phyloP scores from a whole-genome alignment of 2,888 invertebrate species.

The Synanthedon formicaeformis region DNA sequence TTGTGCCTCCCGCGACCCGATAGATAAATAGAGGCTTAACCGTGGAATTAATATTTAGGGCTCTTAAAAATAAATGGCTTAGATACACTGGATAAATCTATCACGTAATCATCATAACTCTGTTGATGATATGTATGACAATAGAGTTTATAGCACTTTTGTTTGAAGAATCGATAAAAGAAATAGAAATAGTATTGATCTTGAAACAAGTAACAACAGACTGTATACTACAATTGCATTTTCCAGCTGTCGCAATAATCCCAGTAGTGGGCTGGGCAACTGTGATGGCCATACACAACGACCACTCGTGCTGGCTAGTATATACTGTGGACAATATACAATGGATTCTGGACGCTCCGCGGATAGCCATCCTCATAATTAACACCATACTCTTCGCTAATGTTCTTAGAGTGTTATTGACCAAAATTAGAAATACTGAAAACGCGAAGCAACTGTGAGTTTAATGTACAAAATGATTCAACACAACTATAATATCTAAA shows the following conservation, averaged over 20 bases:
- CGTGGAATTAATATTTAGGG: too few species aligned
- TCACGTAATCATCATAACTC: too few species aligned
- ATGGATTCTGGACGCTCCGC: conserved; percentile 73
- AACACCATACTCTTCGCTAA: conserved; percentile 74
- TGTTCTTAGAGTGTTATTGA: conserved; percentile 73
- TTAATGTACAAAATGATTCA: background rate
- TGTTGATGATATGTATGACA: too few species aligned
- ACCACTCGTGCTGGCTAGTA: conserved; percentile 74
- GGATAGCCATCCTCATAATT: conserved; percentile 66
- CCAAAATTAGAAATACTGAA: conserved; percentile 70
- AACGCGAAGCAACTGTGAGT: conserved; percentile 60
- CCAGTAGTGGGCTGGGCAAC: conserved; percentile 71
- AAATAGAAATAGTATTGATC: too few species aligned
- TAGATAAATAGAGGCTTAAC: too few species aligned
- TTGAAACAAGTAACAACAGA: too few species aligned
- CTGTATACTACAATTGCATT: background rate
- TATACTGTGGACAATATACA: conserved; percentile 66
- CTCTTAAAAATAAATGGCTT: too few species aligned
- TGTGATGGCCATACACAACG: conserved; percentile 55
- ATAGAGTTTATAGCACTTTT: too few species aligned
- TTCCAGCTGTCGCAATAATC: conserved; percentile 47
- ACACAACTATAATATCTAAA: background rate
- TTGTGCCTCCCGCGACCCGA: too few species aligned
- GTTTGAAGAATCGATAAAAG: too few species aligned
- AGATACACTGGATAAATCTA: too few species aligned